Conservation (phyloP, 2,797 vertebrate genomes). For the Chelonia mydas region DNA sequence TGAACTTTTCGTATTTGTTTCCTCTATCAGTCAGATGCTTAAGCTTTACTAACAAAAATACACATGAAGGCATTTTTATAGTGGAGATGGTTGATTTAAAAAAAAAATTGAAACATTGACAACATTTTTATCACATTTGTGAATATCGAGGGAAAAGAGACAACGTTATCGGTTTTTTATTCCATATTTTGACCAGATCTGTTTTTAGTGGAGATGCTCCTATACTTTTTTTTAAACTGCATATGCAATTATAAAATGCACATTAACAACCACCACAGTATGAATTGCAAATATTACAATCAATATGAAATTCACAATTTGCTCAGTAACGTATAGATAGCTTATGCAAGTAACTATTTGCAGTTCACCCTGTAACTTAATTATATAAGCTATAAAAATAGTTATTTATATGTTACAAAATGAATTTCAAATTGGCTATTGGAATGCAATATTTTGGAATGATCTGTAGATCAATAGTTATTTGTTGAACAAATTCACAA, state of each 20-base stretch:
- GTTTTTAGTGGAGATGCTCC: background rate
- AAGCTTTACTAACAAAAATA: background rate
- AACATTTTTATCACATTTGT: accelerated
- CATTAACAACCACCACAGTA: background rate
- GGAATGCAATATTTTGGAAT: background rate
- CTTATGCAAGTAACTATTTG: background rate
- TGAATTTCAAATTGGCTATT: background rate
- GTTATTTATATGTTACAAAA: background rate
- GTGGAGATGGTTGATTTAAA: background rate
- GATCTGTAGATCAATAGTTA: background rate
- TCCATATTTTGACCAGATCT: background rate
- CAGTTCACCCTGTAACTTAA: background rate
- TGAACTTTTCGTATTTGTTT: background rate
- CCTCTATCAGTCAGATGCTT: accelerated
- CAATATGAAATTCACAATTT: background rate
- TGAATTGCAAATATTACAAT: background rate
- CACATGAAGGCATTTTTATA: background rate
- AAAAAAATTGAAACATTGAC: background rate
- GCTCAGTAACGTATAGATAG: background rate
- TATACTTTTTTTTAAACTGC: background rate
- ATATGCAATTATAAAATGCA: background rate
- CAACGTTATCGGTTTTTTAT: background rate
- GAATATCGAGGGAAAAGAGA: background rate
- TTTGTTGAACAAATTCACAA: background rate
- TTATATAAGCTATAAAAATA: background rate